Evolutionary conservation across 2,113 vertebrate genomes (phyloP).

Genomic region (Lophura nycthemera): DNA sequence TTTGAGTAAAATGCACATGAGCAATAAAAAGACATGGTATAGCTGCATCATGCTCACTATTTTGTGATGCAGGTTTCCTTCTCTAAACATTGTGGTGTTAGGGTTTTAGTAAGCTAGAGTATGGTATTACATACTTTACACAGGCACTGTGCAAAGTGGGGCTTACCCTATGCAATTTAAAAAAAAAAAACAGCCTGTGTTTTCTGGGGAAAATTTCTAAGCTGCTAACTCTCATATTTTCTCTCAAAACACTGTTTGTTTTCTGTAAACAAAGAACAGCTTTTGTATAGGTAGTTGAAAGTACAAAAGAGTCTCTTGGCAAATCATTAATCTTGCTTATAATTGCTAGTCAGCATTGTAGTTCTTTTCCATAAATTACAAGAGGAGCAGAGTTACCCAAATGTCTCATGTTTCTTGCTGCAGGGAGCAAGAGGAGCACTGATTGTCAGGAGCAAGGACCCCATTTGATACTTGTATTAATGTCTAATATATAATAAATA

Average conservation of each 20-base stretch:
- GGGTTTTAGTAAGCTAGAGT: background rate
- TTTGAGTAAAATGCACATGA: background rate
- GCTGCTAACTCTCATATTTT: conserved; percentile 35
- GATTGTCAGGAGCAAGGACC: background rate
- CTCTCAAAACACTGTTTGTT: conserved; percentile 43
- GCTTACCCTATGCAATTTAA: background rate
- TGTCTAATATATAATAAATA: background rate
- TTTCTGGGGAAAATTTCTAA: conserved; percentile 19
- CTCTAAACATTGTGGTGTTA: background rate
- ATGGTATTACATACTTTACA: background rate
- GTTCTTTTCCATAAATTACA: conserved; percentile 35
- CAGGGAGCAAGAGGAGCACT: background rate
- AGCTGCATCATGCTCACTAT: background rate
- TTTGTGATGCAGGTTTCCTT: background rate
- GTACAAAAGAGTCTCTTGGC: conserved; percentile 18
- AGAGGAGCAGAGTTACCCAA: background rate
- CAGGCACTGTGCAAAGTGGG: background rate
- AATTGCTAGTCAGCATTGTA: conserved; percentile 30
- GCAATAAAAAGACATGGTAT: background rate
- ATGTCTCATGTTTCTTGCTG: background rate
- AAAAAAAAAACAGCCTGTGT: conserved; percentile 29
- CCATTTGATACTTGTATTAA: background rate
- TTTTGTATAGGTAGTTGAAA: conserved; percentile 41
- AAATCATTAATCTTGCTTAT: conserved; percentile 58
- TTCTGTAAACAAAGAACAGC: conserved; percentile 40